phyloP scores from a whole-genome alignment of 2,113 vertebrate species.

The Pardalotus punctatus region DNA sequence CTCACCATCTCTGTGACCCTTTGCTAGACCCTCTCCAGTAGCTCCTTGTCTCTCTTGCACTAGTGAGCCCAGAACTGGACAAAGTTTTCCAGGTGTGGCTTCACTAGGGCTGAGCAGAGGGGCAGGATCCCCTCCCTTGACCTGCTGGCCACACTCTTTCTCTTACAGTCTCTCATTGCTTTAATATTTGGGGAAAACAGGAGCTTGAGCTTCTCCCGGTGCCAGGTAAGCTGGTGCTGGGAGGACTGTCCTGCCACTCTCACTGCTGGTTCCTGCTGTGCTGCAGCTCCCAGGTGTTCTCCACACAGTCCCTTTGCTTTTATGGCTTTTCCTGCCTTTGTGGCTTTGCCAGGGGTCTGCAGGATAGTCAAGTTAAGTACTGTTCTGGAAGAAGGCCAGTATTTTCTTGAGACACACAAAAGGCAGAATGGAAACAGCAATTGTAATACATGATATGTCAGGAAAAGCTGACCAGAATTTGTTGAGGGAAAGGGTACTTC shows the following conservation, averaged over 20 bases:
- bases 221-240: neutral
- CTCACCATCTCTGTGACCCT: neutral
- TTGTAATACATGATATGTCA: neutral
- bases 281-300: neutral
- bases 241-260: neutral
- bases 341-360: neutral
- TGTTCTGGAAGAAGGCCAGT: neutral
- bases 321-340: neutral
- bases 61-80: neutral
- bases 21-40: neutral
- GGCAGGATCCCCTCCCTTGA: neutral
- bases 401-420: neutral
- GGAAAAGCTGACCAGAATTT: neutral
- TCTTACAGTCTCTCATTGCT: neutral
- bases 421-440: neutral
- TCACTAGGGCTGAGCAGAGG: neutral
- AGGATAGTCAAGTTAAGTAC: neutral
- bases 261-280: neutral
- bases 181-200: neutral
- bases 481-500: neutral
- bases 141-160: neutral
- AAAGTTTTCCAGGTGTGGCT: neutral
- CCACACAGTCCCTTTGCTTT: neutral
- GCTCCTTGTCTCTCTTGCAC: neutral
- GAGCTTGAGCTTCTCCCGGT: neutral